phyloP scores from a whole-genome alignment of 2,888 invertebrate genomes.

The Hermodice carunculata region DNA sequence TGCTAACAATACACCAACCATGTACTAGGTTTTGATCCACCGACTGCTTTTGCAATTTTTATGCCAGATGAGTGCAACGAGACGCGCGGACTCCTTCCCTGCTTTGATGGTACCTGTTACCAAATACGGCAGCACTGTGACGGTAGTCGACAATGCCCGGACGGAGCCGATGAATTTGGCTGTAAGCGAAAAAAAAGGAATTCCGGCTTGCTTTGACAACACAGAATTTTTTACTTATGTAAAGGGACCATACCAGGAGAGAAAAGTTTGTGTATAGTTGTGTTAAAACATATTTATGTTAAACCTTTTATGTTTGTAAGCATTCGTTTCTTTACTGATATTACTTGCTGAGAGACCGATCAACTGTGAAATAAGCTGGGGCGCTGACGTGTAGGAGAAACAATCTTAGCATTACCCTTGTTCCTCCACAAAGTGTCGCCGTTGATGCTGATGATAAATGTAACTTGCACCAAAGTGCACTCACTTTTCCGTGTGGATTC shows the following conservation, averaged over 20 bases:
- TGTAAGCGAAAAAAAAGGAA: slow-evolving; percentile 31
- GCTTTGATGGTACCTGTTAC: slow-evolving; percentile 83
- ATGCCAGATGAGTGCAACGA: slow-evolving; percentile 39
- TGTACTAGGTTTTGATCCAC: neutral
- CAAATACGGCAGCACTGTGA: slow-evolving; percentile 83
- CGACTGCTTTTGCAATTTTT: neutral
- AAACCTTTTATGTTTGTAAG: no score
- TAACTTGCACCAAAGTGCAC: no score
- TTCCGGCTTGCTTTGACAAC: neutral
- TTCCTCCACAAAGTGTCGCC: no score
- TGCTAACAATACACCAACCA: neutral
- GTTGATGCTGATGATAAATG: no score
- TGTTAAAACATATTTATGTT: no score
- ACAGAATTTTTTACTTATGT: neutral
- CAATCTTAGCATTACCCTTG: no score
- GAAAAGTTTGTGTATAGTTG: no score
- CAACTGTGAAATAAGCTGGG: no score
- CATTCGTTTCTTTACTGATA: no score
- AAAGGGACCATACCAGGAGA: neutral
- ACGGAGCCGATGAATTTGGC: slow-evolving; percentile 66
- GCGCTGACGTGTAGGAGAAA: no score
- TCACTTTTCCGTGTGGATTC: no score
- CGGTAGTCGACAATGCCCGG: slow-evolving; percentile 78
- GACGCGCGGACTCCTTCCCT: slow-evolving; percentile 79
- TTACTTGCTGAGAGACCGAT: no score